Conservation (phyloP, 2,797 vertebrate genomes). For the Buceros bicornis region DNA sequence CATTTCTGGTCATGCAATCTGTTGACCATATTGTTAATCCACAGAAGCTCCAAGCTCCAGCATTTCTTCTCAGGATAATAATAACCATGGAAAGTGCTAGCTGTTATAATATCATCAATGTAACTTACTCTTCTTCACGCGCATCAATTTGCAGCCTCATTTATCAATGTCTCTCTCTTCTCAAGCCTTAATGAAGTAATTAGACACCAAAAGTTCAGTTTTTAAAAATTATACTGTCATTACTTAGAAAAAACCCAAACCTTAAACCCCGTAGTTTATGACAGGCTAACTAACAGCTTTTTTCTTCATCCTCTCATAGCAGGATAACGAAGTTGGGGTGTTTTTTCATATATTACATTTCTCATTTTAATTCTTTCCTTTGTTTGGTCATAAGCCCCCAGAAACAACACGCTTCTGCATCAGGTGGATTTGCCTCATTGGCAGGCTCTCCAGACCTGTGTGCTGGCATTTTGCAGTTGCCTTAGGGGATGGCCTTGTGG, state of each 20-base stretch:
- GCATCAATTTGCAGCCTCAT: constrained; percentile 30
- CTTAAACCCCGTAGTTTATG: neutral
- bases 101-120: constrained; percentile 33
- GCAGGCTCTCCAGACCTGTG: neutral
- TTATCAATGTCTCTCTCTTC: constrained; percentile 52
- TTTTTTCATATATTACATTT: neutral
- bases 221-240: constrained; percentile 14
- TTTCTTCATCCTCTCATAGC: neutral
- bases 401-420: neutral
- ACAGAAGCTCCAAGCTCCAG: neutral
- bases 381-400: neutral
- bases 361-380: neutral
- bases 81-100: constrained; percentile 39
- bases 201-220: constrained; percentile 9
- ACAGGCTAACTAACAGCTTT: neutral
- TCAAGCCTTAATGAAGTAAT: neutral
- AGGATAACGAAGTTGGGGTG: neutral
- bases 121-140: constrained; percentile 36
- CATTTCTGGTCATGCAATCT: neutral
- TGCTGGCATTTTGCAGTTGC: neutral
- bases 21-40: neutral
- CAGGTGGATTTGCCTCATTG: neutral
- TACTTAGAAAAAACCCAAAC: neutral
- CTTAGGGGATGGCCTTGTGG: neutral
- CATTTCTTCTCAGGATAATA: neutral